phyloP scores from a whole-genome alignment of 2,888 invertebrate genomes.

The Synergus laeviventris region DNA sequence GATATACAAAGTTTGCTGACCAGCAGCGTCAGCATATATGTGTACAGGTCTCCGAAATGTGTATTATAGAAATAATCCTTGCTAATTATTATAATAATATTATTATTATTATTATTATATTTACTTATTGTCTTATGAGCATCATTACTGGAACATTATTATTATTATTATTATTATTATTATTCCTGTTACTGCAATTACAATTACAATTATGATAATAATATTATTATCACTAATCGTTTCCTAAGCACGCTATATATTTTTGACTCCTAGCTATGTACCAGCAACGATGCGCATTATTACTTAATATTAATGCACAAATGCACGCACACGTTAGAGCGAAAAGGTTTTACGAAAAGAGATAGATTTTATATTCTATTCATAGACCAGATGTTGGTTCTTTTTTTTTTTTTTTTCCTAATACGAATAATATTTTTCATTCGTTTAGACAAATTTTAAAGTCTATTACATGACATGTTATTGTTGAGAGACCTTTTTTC shows the following conservation, averaged over 20 bases:
- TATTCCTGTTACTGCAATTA: constrained; percentile 63
- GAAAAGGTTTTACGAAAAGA: constrained; percentile 44
- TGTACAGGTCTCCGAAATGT: constrained; percentile 62
- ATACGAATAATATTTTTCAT: constrained; percentile 30
- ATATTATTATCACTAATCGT: constrained; percentile 60
- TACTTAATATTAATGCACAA: constrained; percentile 44
- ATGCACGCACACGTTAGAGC: constrained; percentile 47
- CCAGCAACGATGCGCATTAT: constrained; percentile 30
- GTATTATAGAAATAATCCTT: constrained; percentile 64
- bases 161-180: constrained; percentile 52
- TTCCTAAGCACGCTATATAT: constrained; percentile 57
- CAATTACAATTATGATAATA: constrained; percentile 52
- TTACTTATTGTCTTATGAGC: constrained; percentile 33
- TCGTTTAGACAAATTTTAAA: constrained; percentile 39
- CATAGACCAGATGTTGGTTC: constrained; percentile 28
- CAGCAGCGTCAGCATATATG: constrained; percentile 56
- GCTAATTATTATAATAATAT: constrained; percentile 57
- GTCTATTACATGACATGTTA: constrained; percentile 49
- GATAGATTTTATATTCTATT: constrained; percentile 40
- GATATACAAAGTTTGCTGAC: constrained; percentile 52
- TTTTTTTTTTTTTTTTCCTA: constrained; percentile 37
- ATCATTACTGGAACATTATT: constrained; percentile 40
- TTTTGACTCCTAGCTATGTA: constrained; percentile 8
- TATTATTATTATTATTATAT: constrained; percentile 54
- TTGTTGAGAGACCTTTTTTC: constrained; percentile 58